These are phyloP conservation scores for Lepidocyrtoides sp. DNA, from an alignment of 2,888 invertebrate species.

Conservation along the genomic window DNA sequence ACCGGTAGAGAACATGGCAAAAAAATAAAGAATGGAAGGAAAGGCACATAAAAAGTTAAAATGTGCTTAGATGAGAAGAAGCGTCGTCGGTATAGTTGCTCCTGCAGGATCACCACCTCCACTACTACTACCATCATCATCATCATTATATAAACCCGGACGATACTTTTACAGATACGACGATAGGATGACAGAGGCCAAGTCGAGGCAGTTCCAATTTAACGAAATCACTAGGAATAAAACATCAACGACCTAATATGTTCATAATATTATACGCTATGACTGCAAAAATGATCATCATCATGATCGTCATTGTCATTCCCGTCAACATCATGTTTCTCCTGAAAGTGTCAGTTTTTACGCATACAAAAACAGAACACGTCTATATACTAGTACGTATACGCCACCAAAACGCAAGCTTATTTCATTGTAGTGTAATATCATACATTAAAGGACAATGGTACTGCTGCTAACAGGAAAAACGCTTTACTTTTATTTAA, in stretches of 20 bases:
- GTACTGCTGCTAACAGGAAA: not conserved
- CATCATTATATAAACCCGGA: too few relatives aligned
- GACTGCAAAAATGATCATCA: constrained; percentile 49
- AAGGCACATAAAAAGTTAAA: too few relatives aligned
- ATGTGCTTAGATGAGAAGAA: constrained; percentile 9
- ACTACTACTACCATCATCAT: too few relatives aligned
- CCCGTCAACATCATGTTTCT: constrained; percentile 27
- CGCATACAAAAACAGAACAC: constrained; percentile 10
- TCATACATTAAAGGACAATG: not conserved
- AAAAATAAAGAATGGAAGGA: too few relatives aligned
- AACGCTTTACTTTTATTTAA: constrained; percentile 37
- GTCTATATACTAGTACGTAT: not conserved
- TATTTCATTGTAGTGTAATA: not conserved
- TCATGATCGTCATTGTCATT: constrained; percentile 30
- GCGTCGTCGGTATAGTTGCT: too few relatives aligned
- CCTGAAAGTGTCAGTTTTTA: constrained; percentile 54
- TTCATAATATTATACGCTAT: constrained; percentile 26
- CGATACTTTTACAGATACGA: too few relatives aligned
- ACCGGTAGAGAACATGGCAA: not conserved
- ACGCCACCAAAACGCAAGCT: not conserved
- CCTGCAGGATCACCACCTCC: too few relatives aligned
- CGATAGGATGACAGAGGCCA: not conserved
- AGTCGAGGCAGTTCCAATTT: constrained; percentile 47
- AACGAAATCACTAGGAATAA: constrained; percentile 51
- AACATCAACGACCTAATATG: constrained; percentile 48